phyloP scores from a whole-genome alignment of 35 echinoderm and acorn worm genomes.

The Patiria miniata region DNA sequence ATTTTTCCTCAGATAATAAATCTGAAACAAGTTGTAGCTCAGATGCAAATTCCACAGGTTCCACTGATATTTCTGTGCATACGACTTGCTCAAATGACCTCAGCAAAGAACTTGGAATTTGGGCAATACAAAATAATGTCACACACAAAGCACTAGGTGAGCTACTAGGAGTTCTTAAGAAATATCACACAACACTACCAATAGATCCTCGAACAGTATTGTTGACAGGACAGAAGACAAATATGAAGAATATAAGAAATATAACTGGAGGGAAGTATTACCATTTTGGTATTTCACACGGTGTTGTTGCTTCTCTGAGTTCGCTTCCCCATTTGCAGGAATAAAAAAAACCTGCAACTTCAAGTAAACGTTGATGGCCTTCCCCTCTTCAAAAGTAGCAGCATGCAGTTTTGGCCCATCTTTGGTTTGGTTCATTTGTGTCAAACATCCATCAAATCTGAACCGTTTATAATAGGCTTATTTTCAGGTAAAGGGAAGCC shows the following conservation, averaged over 20 bases:
- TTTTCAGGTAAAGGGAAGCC: constrained; percentile 47
- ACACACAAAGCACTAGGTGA: constrained; percentile 5
- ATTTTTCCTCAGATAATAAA: not conserved
- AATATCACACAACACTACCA: constrained; percentile 30
- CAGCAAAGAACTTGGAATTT: not conserved
- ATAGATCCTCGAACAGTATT: constrained; percentile 24
- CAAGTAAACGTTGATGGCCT: constrained; percentile 30
- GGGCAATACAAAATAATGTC: constrained; percentile 31
- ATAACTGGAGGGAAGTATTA: not conserved
- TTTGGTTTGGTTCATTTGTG: not conserved
- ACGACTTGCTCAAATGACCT: not conserved
- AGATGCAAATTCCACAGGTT: not conserved
- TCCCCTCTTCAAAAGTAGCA: constrained; percentile 3
- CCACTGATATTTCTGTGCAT: not conserved
- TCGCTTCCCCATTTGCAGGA: not conserved
- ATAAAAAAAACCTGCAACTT: not conserved
- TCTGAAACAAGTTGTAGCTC: not conserved
- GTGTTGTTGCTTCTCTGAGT: no score
- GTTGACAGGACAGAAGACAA: not conserved
- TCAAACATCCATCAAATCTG: not conserved
- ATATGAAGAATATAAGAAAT: not conserved
- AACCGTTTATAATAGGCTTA: constrained; percentile 48
- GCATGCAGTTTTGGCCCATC: constrained; percentile 15
- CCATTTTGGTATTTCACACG: constrained; percentile 22
- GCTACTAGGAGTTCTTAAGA: constrained; percentile 8